Base-by-base conservation (phyloP, 1,140 invertebrate species). In the Phymorhynchus buccinoides region DNA sequence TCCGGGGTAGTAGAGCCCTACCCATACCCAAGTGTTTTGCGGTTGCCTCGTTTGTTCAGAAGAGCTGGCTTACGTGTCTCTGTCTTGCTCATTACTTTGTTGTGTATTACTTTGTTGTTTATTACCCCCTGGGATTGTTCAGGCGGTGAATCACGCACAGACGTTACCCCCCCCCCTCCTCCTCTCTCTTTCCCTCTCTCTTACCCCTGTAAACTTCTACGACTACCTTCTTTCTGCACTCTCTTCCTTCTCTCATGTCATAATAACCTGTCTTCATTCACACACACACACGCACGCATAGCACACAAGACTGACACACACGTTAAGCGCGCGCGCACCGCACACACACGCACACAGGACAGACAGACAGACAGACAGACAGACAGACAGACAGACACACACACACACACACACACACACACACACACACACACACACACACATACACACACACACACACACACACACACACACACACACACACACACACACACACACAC, bases 361-460 rank as follows among this genome's bases (percentile, higher is more conserved):
- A n/a, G 12, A n/a, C 71, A 73, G 12, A 7, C 37, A 78, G 18
- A 37, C 77, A 78, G 18, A 37, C 77, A 78, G 18, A 37, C 77
- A 78, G 18, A 37, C 37, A 42, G 37, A 56, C 48, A 80, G 27
- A 30, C 44, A 80, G 16, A 56, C 48, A 80, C 44, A 56, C 79
- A 80, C 79, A 30, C 79, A 80, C 35, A 12, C 44, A 80, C 37
- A 56, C 79, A 56, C 44, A 84, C 44, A 83, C 37, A n/a, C 42
- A 79, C 39, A 62, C 56, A 62, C 56, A 62, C 56, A 22, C 56
- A 22, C 56, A 62, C 56, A 62, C 56, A 62, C 56, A 12, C 7
- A 62, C 56, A 22, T 22, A 62, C 7, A 62, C 56, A 62, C 56
- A 62, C 56, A 62, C 56, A n/a, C n/a, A n/a, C n/a, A 62, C 56